phyloP scores from a whole-genome alignment of 2,113 vertebrate species.

The Scytalopus superciliaris region DNA sequence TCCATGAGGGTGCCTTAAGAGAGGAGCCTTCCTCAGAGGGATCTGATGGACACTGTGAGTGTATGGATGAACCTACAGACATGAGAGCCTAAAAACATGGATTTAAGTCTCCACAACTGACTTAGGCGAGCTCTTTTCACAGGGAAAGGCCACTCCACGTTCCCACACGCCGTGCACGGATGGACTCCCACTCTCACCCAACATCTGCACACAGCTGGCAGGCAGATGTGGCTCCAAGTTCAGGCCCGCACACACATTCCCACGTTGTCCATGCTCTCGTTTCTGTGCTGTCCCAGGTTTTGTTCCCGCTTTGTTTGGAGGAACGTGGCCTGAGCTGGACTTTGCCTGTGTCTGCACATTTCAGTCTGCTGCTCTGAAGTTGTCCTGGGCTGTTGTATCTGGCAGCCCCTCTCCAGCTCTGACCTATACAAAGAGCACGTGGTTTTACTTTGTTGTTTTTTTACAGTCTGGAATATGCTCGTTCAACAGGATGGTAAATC shows the following conservation, averaged over 20 bases:
- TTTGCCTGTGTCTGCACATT: constrained; percentile 30
- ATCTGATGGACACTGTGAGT: neutral
- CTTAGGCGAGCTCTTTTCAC: neutral
- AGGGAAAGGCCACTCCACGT: neutral
- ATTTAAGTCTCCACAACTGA: neutral
- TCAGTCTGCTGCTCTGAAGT: neutral
- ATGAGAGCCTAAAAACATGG: neutral
- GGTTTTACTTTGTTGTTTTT: constrained; percentile 40
- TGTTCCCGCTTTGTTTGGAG: constrained; percentile 1
- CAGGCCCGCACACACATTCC: neutral
- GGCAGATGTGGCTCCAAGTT: neutral
- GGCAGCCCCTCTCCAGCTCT: neutral
- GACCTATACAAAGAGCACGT: constrained; percentile 47
- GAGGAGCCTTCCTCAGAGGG: neutral
- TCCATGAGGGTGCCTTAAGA: neutral
- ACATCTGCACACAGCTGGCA: constrained; percentile 28
- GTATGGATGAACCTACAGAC: neutral
- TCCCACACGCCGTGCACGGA: neutral
- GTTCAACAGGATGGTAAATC: constrained; percentile 60
- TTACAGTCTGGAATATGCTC: constrained; percentile 44
- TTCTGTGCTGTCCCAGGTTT: neutral
- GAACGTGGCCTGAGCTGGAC: neutral
- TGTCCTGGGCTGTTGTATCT: constrained; percentile 26
- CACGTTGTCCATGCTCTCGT: neutral
- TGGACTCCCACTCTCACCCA: neutral